Evolutionary conservation across 2,888 invertebrate genomes (phyloP), one percentile per base, ranked within the genome.

Genomic region (Rhagonycha fulva): DNA sequence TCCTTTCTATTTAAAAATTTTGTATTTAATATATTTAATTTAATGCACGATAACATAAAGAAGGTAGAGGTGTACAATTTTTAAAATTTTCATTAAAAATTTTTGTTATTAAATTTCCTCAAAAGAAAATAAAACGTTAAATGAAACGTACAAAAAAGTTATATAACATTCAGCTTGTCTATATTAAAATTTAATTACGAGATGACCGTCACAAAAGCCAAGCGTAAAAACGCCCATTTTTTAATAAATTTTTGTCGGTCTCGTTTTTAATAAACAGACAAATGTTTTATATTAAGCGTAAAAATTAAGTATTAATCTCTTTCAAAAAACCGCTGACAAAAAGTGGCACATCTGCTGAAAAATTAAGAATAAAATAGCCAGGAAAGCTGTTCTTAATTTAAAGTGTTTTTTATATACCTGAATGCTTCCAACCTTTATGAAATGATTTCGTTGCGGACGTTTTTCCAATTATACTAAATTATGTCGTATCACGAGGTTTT

Each of bases 271-370:
- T 74, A 76, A 71, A 76, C 71, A 76, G 63, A 68, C 71, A 69
- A 75, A 76, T 73, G 71, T 68, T 70, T 70, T 73, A 63, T 67
- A 75, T 75, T 74, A 77, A 72, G 72, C 79, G 75, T 77, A 75
- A 79, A 79, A 79, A 79, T 79, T 77, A 75, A 74, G 75, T 71
- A 79, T 79, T 79, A 76, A 77, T 73, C 66, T 74, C 71, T 79
- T 71, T 30, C n/a, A 62, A 75, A 75, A 75, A 75, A 70, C 47
- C 47, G 70, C 66, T 71, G 66, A 70, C 72, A 72, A 76, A 76
- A 76, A 76, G 68, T 28, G 11, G 66, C 69, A 14, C 76, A 74
- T 76, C 74, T 74, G 76, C 74, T 63, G 61, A 72, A 68, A 72
- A 32, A 70, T 63, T 70, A 68, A 10, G 75, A 68, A 63, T 24